A percentile compares a stretch with the other conserved stretches of the same genome.
Conservation (phyloP, 2,888 invertebrate genomes). For the Limenitis camilla region DNA sequence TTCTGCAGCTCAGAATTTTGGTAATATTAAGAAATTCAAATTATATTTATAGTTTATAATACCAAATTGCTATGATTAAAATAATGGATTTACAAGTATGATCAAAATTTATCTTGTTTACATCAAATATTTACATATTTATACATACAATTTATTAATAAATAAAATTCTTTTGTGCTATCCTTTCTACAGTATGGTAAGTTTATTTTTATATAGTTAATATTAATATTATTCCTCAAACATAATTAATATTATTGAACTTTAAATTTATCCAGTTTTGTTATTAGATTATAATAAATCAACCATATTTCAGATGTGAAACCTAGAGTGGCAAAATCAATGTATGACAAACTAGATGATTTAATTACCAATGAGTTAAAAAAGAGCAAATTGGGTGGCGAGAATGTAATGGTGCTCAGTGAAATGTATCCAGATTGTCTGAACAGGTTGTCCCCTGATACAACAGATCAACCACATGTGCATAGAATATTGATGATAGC, state of each 20-base stretch:
- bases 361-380: slow-evolving; percentile 58
- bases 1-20: slow-evolving; percentile 67
- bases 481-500: slow-evolving; percentile 79
- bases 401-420: slow-evolving; percentile 75
- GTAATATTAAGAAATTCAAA: slow-evolving; percentile 59
- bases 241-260: too few relatives aligned
- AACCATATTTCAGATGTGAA: slow-evolving; percentile 66
- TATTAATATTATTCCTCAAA: neutral
- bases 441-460: slow-evolving; percentile 71
- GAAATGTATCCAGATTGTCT: slow-evolving; percentile 79
- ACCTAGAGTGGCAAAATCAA: slow-evolving; percentile 67
- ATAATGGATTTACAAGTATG: too few relatives aligned
- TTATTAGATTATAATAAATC: neutral
- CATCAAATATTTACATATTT: slow-evolving; percentile 2
- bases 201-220: slow-evolving; percentile 1
- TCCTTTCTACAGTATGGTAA: slow-evolving; percentile 15
- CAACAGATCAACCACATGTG: slow-evolving; percentile 68
- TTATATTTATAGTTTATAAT: too few relatives aligned
- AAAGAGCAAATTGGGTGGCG: slow-evolving; percentile 72
- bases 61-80: too few relatives aligned
- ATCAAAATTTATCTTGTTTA: neutral
- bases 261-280: too few relatives aligned
- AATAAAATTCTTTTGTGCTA: slow-evolving; percentile 15
- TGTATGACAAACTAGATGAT: slow-evolving; percentile 75
- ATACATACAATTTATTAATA: neutral